These are phyloP conservation scores for Polypedilum vanderplanki DNA, from an alignment of 1,140 invertebrate species.

Conservation along the genomic window DNA sequence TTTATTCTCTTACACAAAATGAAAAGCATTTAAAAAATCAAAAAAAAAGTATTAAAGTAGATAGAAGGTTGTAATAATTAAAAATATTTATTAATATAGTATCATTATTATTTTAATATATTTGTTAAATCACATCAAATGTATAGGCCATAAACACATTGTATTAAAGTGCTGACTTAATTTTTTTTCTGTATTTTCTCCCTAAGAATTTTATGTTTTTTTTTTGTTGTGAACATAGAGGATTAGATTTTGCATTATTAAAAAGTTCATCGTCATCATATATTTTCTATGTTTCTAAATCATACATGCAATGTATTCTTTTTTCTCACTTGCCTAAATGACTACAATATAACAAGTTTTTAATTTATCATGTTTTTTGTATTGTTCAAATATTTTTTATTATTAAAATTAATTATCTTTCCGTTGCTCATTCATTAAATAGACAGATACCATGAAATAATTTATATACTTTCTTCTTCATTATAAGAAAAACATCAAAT, in stretches of 20 bases:
- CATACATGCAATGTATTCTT: neutral
- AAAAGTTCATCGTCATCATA: neutral
- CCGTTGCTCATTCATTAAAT: neutral
- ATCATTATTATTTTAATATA: neutral
- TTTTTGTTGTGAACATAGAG: neutral
- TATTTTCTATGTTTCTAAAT: neutral
- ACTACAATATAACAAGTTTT: neutral
- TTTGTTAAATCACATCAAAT: constrained; percentile 19
- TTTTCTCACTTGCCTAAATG: neutral
- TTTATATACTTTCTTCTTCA: neutral
- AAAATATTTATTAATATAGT: too few species aligned
- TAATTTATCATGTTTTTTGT: neutral
- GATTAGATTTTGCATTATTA: constrained; percentile 1
- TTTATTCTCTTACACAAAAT: too few species aligned
- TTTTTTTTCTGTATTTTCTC: constrained; percentile 2
- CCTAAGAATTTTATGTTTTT: constrained; percentile 19
- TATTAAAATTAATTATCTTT: neutral
- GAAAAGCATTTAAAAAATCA: too few species aligned
- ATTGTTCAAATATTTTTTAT: neutral
- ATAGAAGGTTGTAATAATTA: too few species aligned
- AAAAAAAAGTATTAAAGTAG: too few species aligned
- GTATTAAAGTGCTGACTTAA: constrained; percentile 9
- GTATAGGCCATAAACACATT: constrained; percentile 12
- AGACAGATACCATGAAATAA: neutral
- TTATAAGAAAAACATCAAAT: too few species aligned